Conservation (phyloP, 2,113 vertebrate species). For the Dinomys branickii region DNA sequence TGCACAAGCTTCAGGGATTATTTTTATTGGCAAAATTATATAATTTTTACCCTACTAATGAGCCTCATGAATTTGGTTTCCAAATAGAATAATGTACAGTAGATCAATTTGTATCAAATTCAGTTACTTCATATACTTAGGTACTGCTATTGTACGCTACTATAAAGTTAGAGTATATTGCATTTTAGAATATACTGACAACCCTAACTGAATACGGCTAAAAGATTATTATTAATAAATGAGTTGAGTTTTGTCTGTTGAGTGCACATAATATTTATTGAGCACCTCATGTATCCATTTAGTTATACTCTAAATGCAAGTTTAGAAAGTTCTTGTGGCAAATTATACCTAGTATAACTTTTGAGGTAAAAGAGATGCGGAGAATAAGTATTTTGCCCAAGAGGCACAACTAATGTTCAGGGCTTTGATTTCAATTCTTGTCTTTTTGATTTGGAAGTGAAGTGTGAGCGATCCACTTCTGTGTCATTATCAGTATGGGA, state of each 20-base stretch:
- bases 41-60: background rate
- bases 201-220: background rate
- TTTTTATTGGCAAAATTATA: background rate
- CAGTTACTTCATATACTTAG: background rate
- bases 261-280: background rate
- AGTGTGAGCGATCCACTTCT: background rate
- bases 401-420: background rate
- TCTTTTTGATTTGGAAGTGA: background rate
- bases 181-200: background rate
- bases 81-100: background rate
- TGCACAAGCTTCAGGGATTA: background rate
- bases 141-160: background rate
- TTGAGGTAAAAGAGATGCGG: background rate
- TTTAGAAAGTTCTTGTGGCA: background rate
- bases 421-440: background rate
- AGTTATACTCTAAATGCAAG: background rate
- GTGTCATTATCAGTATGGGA: background rate
- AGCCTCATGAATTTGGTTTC: background rate
- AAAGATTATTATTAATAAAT: background rate
- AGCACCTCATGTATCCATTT: background rate
- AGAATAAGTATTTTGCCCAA: background rate
- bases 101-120: background rate
- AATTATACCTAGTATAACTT: background rate
- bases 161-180: background rate
- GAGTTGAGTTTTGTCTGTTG: background rate